A percentile compares a stretch with the other conserved stretches of the same genome.
These are phyloP conservation scores for Remorina albescens DNA, from an alignment of 2,797 vertebrate species.

Conservation along the genomic window DNA sequence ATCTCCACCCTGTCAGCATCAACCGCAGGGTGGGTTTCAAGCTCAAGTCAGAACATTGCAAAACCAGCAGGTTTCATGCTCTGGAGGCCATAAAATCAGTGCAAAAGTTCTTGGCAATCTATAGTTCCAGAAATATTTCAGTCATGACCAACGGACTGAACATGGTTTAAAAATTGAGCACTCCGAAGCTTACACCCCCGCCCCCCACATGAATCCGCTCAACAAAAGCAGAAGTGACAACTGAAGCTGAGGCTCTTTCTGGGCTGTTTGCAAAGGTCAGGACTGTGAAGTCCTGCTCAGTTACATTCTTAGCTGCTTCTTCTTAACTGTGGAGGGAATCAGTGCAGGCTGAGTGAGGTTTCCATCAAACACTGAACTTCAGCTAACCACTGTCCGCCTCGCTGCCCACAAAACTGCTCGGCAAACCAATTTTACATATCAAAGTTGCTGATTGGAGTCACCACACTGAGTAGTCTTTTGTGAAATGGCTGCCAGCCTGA, in stretches of 20 bases:
- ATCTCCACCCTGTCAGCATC: neutral
- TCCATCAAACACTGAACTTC: constrained; percentile 30
- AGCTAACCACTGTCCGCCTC: constrained; percentile 16
- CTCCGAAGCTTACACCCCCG: neutral
- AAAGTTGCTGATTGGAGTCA: constrained; percentile 36
- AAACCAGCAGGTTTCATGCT: neutral
- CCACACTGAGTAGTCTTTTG: constrained; percentile 26
- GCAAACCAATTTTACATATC: constrained; percentile 42
- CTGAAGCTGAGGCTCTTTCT: constrained; percentile 48
- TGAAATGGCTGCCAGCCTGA: constrained; percentile 38
- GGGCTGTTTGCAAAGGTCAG: constrained; percentile 42
- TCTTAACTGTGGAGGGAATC: constrained; percentile 42
- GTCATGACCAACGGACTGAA: neutral
- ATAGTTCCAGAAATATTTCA: neutral
- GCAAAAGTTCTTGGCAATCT: neutral
- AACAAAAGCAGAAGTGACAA: constrained; percentile 8
- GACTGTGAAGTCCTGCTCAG: constrained; percentile 20
- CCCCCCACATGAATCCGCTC: no score
- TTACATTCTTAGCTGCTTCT: constrained; percentile 32
- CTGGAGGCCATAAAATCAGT: neutral
- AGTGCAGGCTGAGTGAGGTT: constrained; percentile 20
- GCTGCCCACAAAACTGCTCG: constrained; percentile 39
- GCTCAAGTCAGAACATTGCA: neutral
- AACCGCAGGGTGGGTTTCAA: neutral
- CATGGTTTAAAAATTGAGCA: neutral